Percentiles rank a stretch among this genome's conserved stretches.
Evolutionary conservation across 1,140 invertebrate genomes (phyloP).

Genomic region (Drosophila littoralis): DNA sequence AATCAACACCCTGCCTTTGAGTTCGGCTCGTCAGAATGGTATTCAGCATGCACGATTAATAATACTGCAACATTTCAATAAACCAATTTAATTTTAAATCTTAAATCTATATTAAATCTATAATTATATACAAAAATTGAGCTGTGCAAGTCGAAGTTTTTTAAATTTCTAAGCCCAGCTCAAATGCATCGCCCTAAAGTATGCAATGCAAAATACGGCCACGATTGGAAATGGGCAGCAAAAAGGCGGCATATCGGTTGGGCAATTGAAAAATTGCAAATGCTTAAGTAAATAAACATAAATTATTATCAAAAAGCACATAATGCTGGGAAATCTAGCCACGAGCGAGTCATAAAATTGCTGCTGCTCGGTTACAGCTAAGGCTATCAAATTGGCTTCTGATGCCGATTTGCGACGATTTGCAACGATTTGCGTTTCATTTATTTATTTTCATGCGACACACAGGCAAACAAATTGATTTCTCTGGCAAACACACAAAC

Average conservation of each 20-base stretch:
- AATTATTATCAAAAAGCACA: constrained; percentile 73
- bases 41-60: no score
- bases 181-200: constrained; percentile 12
- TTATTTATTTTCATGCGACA: constrained; percentile 69
- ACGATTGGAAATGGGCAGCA: constrained; percentile 2
- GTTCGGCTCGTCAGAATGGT: no score
- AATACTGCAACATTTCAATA: no score
- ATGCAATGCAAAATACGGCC: constrained; percentile 2
- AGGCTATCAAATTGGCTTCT: constrained; percentile 76
- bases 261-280: constrained; percentile 50
- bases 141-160: background rate
- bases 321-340: constrained; percentile 74
- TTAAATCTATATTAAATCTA: no score
- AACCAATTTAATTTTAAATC: no score
- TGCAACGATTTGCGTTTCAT: constrained; percentile 63
- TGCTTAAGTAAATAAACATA: constrained; percentile 68
- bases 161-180: background rate
- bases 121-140: background rate
- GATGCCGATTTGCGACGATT: constrained; percentile 67
- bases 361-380: constrained; percentile 46
- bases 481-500: constrained; percentile 33
- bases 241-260: constrained; percentile 37
- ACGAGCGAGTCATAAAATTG: constrained; percentile 72
- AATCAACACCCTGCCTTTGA: no score
- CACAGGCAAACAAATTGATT: constrained; percentile 76